Evolutionary conservation across 2,888 invertebrate species (phyloP).

Genomic region (Camptogramma bilineatum): DNA sequence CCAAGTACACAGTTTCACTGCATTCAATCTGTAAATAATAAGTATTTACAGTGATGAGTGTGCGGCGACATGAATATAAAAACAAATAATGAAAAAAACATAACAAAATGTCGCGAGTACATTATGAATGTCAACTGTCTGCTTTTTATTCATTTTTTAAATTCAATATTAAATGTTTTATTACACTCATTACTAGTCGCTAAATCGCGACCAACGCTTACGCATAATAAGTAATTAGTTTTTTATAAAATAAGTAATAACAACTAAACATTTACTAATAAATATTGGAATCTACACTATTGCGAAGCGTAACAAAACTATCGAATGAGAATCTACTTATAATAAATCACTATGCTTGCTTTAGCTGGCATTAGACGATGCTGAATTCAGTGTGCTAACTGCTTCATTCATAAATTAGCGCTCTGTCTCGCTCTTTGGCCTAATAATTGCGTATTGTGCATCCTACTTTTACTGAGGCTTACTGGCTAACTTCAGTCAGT

Average conservation of each 20-base stretch:
- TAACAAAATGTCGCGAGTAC: constrained; percentile 55
- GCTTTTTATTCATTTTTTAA: constrained; percentile 55
- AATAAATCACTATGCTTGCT: constrained; percentile 76
- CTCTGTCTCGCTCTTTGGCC: no score
- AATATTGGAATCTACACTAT: constrained; percentile 70
- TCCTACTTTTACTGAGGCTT: no score
- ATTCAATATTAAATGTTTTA: constrained; percentile 64
- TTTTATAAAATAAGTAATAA: constrained; percentile 54
- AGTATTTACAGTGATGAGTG: constrained; percentile 75
- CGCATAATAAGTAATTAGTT: constrained; percentile 48
- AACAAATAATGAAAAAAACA: constrained; percentile 46
- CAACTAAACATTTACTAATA: constrained; percentile 67
- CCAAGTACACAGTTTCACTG: constrained; percentile 53
- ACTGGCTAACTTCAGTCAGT: no score
- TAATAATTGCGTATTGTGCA: no score
- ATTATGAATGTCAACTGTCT: constrained; percentile 58
- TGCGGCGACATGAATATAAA: constrained; percentile 18
- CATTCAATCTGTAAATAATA: constrained; percentile 65
- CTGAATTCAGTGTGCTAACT: no score
- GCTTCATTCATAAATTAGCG: no score
- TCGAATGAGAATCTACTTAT: constrained; percentile 73
- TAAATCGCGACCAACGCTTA: constrained; percentile 51
- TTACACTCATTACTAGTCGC: constrained; percentile 65
- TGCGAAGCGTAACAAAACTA: constrained; percentile 76
- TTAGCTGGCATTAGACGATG: no score